Evolutionary conservation across 2,113 vertebrate genomes (phyloP).

Genomic region (Paralichthys olivaceus): DNA sequence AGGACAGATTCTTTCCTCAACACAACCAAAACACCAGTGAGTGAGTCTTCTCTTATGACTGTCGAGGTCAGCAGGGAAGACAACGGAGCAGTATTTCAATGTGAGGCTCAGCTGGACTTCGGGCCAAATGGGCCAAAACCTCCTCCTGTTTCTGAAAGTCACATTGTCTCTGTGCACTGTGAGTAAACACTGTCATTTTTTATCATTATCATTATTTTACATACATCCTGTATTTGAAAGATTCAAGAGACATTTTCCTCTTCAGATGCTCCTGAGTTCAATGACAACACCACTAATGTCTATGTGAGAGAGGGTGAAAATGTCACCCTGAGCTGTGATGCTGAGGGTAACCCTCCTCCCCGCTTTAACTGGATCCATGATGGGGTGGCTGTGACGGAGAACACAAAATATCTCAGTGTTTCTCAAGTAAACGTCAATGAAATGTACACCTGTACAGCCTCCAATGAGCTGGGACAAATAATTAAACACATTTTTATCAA

Average conservation of each 20-base stretch:
- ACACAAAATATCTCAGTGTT: not conserved
- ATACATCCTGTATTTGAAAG: not conserved
- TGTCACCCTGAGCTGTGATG: slow-evolving; percentile 42
- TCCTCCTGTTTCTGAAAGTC: not conserved
- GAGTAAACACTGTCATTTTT: slow-evolving; percentile 19
- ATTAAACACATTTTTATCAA: not conserved
- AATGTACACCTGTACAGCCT: slow-evolving; percentile 22
- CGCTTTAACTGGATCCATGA: slow-evolving; percentile 15
- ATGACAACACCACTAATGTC: rapidly evolving
- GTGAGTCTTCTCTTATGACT: rapidly evolving
- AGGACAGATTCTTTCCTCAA: rapidly evolving
- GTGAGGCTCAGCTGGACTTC: slow-evolving; percentile 63
- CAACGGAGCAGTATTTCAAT: slow-evolving; percentile 31
- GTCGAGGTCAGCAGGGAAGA: slow-evolving; percentile 24
- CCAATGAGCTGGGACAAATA: not conserved
- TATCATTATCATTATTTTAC: not conserved
- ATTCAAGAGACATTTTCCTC: not conserved
- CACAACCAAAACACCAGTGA: not conserved
- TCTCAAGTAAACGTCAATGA: rapidly evolving
- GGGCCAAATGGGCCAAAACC: not conserved
- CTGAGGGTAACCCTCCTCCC: slow-evolving; percentile 41
- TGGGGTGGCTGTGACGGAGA: rapidly evolving
- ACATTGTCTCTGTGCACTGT: slow-evolving; percentile 48
- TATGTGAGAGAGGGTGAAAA: rapidly evolving
- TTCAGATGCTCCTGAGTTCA: slow-evolving; percentile 57